Evolutionary conservation across 1,140 invertebrate species (phyloP).

Genomic region (Dinothrombium tinctorium): DNA sequence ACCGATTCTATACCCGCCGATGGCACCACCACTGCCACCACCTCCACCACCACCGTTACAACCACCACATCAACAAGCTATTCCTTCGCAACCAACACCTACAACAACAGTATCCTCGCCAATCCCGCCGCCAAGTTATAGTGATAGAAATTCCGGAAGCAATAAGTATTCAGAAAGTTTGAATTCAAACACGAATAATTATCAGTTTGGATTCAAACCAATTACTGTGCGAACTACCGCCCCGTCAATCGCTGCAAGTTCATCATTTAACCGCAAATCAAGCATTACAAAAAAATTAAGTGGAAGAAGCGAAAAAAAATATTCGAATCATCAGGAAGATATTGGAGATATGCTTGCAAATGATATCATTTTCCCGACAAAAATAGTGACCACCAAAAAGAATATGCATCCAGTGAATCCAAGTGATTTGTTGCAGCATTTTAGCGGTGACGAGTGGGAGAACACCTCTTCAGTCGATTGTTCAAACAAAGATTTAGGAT

Average conservation of each 20-base stretch:
- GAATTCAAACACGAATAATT: not conserved
- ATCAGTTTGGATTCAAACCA: not conserved
- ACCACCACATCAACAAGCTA: not conserved
- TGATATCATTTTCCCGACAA: not conserved
- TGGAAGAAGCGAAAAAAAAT: not conserved
- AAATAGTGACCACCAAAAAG: not conserved
- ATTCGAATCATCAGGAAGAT: not conserved
- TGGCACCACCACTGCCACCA: not conserved
- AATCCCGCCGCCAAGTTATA: not conserved
- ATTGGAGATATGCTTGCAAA: not conserved
- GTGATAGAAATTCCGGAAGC: not conserved
- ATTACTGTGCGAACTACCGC: not conserved
- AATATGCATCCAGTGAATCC: constrained; percentile 1
- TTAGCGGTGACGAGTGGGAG: constrained; percentile 4
- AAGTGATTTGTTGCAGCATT: not conserved
- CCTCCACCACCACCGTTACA: not conserved
- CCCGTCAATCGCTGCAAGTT: not conserved
- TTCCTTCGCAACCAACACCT: not conserved
- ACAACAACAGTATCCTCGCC: not conserved
- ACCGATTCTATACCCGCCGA: not conserved
- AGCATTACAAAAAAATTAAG: not conserved
- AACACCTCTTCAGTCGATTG: constrained; percentile 13
- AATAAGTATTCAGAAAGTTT: not conserved
- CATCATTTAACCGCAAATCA: constrained; percentile 1
- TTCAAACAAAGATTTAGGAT: constrained; percentile 15